Conservation (phyloP, 2,888 invertebrate genomes). For the Rosalia funebris region DNA sequence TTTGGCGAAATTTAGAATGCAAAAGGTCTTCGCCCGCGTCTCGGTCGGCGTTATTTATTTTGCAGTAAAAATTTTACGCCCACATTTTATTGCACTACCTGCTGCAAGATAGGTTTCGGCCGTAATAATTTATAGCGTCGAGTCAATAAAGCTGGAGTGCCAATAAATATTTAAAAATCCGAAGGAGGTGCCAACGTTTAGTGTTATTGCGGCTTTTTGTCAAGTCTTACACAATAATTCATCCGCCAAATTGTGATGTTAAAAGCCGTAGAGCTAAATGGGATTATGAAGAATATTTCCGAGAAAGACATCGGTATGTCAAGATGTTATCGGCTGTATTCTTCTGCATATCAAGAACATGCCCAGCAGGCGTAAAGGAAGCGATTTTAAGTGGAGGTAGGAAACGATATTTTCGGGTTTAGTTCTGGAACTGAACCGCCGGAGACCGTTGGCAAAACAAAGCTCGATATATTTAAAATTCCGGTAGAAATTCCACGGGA, state of each 20-base stretch:
- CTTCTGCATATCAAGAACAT: no score
- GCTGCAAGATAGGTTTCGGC: background rate
- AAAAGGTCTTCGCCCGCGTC: background rate
- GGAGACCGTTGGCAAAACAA: background rate
- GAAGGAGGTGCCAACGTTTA: background rate
- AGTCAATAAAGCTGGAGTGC: constrained; percentile 3
- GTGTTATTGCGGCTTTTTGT: no score
- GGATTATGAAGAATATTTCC: no score
- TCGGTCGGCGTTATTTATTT: background rate
- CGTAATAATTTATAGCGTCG: constrained; percentile 2
- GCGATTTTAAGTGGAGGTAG: no score
- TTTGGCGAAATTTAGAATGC: constrained; percentile 5
- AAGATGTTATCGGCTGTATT: no score
- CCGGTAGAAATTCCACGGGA: background rate
- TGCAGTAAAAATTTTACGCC: constrained; percentile 2
- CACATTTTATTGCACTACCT: constrained; percentile 1
- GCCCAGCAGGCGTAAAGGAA: no score
- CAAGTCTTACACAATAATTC: no score
- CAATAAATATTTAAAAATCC: constrained; percentile 15
- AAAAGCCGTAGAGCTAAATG: no score
- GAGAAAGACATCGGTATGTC: no score
- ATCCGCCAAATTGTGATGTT: no score
- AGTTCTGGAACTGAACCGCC: no score
- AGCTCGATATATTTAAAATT: constrained; percentile 4
- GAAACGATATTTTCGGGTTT: no score